A percentile compares a stretch with the other conserved stretches of the same genome.
Evolutionary conservation across 92 coral and sea anemone genomes (phyloP).

Genomic region (Porites evermanni): DNA sequence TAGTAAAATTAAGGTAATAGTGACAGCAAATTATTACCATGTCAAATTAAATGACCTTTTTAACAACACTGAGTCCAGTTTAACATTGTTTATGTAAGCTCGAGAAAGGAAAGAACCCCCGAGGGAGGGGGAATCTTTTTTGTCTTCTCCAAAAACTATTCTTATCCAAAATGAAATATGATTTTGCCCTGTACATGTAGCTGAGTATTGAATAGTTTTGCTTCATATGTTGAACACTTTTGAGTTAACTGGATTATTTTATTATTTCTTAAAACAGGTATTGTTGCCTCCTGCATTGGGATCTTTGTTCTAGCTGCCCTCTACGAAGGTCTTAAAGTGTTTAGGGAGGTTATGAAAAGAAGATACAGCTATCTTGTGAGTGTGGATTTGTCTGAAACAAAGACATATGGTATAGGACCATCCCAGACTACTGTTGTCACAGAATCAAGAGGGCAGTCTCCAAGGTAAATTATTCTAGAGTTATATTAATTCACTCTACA

Average conservation of each 20-base stretch:
- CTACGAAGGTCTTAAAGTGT: constrained; percentile 96
- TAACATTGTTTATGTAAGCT: too few relatives aligned
- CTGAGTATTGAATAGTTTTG: too few relatives aligned
- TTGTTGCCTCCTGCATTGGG: constrained; percentile 90
- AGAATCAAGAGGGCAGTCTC: constrained; percentile 67
- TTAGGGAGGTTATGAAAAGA: constrained; percentile 82
- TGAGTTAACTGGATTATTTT: too few relatives aligned
- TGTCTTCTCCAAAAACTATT: too few relatives aligned
- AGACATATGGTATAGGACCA: constrained; percentile 62
- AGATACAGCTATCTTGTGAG: constrained; percentile 79
- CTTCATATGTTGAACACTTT: background rate
- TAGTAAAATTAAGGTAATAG: too few relatives aligned
- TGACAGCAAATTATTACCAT: too few relatives aligned
- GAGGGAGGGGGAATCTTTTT: too few relatives aligned
- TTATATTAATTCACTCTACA: background rate
- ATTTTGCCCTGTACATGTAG: background rate
- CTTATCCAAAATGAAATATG: too few relatives aligned
- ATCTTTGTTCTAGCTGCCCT: constrained; percentile 86
- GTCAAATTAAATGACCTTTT: too few relatives aligned
- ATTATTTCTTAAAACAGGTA: constrained; percentile 48
- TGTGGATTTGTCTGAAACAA: constrained; percentile 68
- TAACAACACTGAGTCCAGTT: too few relatives aligned
- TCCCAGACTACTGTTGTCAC: constrained; percentile 78
- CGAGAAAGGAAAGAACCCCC: too few relatives aligned
- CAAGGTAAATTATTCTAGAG: constrained; percentile 53